Base-by-base conservation (phyloP, 1,140 invertebrate species). In the Frieseomelitta varia region DNA sequence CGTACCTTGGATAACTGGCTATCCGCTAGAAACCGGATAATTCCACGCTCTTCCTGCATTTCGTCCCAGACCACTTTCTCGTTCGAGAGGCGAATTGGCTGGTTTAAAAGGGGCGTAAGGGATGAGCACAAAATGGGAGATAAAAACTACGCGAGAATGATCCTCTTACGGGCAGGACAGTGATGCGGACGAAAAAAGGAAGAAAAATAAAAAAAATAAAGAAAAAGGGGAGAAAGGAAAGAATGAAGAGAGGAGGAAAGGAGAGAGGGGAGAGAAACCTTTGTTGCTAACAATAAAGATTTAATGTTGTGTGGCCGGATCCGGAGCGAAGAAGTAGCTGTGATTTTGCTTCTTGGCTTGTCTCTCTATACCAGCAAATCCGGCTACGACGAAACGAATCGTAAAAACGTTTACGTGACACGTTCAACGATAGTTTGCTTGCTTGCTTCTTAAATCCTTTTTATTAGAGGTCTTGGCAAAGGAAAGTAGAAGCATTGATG, bases 91-190 rank as follows among this genome's bases (percentile, higher is more conserved):
- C 78, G 87, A 89, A 89, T 87, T 81, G 87, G 88, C 88, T 58
- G 75, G 85, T 88, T 86, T 89, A 88, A 89, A 89, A 83, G 81
- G 78, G 65, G 67, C 63, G 81, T 69, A 80, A 89, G 88, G 81
- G 79, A 88, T 67, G 78, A 65, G 55, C 81, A 77, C 77, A 78
- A 74, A 80, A 84, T 80, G 85, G 85, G 76, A 83, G 90, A 89
- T 91, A 90, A 90, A 86, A 88, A 87, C 81, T 81, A 83, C 39
- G 85, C 84, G 83, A 79, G 81, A 85, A 86, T 87, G 76, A 67
- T 87, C 72, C 85, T 77, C 80, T 75, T 82, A 68, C 69, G n/a
- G 19, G 30, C n/a, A 78, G 80, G 77, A 53, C 47, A 88, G 88
- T 73, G 79, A 88, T 67, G 77, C 56, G 39, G 85, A 85, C 76